phyloP scores from a whole-genome alignment of 2,113 vertebrate genomes.

The Dolichotis patagonum region DNA sequence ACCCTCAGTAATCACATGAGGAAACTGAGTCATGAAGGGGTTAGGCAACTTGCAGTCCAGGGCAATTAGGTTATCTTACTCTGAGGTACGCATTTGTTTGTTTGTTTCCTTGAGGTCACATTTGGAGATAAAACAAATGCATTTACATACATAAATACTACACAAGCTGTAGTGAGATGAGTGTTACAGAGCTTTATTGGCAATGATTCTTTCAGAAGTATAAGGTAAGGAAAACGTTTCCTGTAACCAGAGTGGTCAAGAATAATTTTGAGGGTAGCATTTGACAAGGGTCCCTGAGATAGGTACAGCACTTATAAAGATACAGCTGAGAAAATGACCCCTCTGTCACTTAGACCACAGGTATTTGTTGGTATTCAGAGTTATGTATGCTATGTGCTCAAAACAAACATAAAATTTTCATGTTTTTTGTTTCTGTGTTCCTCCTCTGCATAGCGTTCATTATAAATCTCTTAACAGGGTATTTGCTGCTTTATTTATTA shows the following conservation, averaged over 20 bases:
- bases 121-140: not conserved
- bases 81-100: not conserved
- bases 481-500: not conserved
- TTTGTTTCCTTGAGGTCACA: no score
- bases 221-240: not conserved
- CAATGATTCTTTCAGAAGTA: not conserved
- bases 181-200: not conserved
- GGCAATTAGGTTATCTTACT: not conserved
- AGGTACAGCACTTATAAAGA: not conserved
- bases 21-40: not conserved
- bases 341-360: not conserved
- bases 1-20: not conserved
- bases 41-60: not conserved
- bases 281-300: not conserved
- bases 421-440: not conserved
- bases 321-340: not conserved
- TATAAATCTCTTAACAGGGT: not conserved
- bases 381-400: not conserved
- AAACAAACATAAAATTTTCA: not conserved
- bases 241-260: not conserved
- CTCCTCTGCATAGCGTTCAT: not conserved
- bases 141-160: not conserved
- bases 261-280: not conserved
- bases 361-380: not conserved
- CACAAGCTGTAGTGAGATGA: not conserved